These are phyloP conservation scores for Netelia melanura DNA, from an alignment of 2,888 invertebrate genomes.

Conservation along the genomic window DNA sequence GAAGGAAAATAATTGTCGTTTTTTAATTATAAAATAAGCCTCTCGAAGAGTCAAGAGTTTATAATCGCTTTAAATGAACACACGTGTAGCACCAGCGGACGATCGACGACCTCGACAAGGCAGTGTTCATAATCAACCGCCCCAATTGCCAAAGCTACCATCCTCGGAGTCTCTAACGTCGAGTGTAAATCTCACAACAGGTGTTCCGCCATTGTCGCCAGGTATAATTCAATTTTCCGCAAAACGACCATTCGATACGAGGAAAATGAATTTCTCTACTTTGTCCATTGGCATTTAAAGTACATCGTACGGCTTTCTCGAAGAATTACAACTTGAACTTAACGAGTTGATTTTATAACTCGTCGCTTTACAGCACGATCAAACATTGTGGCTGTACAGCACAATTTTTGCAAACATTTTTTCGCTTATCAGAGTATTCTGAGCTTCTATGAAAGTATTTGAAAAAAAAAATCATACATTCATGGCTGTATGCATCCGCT, in stretches of 20 bases:
- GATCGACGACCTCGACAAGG: constrained; percentile 81
- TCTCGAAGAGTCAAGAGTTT: constrained; percentile 55
- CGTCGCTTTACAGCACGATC: constrained; percentile 27
- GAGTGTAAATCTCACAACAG: constrained; percentile 78
- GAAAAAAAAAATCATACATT: constrained; percentile 39
- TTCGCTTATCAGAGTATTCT: constrained; percentile 45
- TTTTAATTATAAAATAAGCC: constrained; percentile 41
- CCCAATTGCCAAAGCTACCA: constrained; percentile 82
- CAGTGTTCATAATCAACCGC: constrained; percentile 78
- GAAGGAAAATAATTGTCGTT: constrained; percentile 37
- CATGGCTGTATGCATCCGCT: constrained; percentile 59
- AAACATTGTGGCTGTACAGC: constrained; percentile 26
- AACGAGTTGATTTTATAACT: background rate
- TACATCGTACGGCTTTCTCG: constrained; percentile 47
- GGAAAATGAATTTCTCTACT: constrained; percentile 36
- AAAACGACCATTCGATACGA: constrained; percentile 28
- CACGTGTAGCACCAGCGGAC: constrained; percentile 80
- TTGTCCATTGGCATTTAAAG: constrained; percentile 70
- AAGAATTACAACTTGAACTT: constrained; percentile 19
- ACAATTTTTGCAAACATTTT: constrained; percentile 35
- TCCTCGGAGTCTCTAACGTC: constrained; percentile 83
- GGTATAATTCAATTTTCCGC: constrained; percentile 73
- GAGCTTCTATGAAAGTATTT: constrained; percentile 28
- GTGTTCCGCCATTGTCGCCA: constrained; percentile 80
- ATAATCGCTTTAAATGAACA: constrained; percentile 64